Conservation (phyloP, 2,888 invertebrate species). For the Galerucella pusilla region DNA sequence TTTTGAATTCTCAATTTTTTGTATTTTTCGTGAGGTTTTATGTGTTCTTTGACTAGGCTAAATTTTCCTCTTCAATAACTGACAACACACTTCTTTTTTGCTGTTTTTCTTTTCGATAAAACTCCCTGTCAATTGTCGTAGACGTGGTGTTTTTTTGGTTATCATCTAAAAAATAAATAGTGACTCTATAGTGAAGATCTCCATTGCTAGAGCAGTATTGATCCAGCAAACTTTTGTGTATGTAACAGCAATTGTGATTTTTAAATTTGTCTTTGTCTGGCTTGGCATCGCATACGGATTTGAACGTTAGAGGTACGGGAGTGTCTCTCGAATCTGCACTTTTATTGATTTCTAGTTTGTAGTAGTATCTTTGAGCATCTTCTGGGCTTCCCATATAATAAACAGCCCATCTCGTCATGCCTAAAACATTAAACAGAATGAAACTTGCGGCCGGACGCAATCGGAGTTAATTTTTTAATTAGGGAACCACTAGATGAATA, state of each 20-base stretch:
- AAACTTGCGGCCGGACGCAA: too few species aligned
- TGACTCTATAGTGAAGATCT: conserved; percentile 42
- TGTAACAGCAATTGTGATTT: conserved; percentile 38
- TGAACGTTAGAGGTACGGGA: conserved; percentile 35
- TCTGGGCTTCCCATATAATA: conserved; percentile 44
- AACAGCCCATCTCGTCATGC: conserved; percentile 44
- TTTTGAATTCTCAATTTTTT: too few species aligned
- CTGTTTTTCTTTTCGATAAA: neutral
- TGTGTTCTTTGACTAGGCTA: too few species aligned
- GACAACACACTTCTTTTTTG: neutral
- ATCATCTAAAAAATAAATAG: conserved; percentile 31
- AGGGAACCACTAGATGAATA: too few species aligned
- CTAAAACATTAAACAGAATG: conserved; percentile 31
- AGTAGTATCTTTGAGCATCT: conserved; percentile 40
- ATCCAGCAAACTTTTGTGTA: conserved; percentile 42
- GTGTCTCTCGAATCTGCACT: conserved; percentile 2
- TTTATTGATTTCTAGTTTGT: conserved; percentile 43
- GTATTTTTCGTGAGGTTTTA: too few species aligned
- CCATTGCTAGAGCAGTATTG: conserved; percentile 38
- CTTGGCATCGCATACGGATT: conserved; percentile 39
- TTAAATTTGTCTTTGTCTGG: conserved; percentile 41
- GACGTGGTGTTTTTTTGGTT: neutral
- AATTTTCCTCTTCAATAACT: neutral
- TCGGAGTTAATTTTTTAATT: too few species aligned
- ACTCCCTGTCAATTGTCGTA: neutral